A percentile compares a stretch with the other conserved stretches of the same genome.
These are phyloP conservation scores for Oreortyx pictus DNA, from an alignment of 2,797 vertebrate species.

Conservation along the genomic window DNA sequence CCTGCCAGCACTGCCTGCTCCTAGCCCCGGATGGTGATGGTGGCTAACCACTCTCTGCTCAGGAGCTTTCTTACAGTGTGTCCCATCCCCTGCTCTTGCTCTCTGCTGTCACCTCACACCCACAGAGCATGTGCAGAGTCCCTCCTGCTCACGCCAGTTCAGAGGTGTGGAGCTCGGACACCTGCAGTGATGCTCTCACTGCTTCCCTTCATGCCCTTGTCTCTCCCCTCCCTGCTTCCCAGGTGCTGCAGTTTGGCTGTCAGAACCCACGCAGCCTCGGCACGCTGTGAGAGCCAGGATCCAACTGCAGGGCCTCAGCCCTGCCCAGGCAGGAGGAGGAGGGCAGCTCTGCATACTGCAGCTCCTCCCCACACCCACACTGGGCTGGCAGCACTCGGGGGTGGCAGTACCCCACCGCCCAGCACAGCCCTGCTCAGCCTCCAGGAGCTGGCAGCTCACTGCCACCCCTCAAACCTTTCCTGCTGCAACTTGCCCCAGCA, in stretches of 20 bases:
- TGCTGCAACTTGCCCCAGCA: background rate
- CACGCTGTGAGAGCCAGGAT: background rate
- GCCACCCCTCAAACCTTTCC: too few species aligned
- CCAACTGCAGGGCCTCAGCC: background rate
- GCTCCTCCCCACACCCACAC: background rate
- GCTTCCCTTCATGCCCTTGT: too few species aligned
- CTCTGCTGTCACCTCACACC: background rate
- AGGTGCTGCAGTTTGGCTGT: background rate
- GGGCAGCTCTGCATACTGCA: background rate
- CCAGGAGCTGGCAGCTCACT: background rate
- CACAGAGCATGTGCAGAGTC: background rate
- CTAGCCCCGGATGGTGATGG: background rate
- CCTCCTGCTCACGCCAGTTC: too few species aligned
- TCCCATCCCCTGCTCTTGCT: background rate
- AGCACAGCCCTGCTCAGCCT: too few species aligned
- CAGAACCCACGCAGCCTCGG: background rate
- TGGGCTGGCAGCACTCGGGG: background rate
- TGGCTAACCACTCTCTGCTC: background rate
- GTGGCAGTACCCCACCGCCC: background rate
- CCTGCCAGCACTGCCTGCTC: accelerated
- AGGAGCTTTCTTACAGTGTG: background rate
- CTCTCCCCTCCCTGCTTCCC: background rate
- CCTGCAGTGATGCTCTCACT: too few species aligned
- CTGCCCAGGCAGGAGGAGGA: background rate
- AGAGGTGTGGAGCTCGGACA: too few species aligned